Evolutionary conservation across 2,888 invertebrate genomes (phyloP), one percentile per base, ranked within the genome.

Genomic region (Cremastinae sp.): DNA sequence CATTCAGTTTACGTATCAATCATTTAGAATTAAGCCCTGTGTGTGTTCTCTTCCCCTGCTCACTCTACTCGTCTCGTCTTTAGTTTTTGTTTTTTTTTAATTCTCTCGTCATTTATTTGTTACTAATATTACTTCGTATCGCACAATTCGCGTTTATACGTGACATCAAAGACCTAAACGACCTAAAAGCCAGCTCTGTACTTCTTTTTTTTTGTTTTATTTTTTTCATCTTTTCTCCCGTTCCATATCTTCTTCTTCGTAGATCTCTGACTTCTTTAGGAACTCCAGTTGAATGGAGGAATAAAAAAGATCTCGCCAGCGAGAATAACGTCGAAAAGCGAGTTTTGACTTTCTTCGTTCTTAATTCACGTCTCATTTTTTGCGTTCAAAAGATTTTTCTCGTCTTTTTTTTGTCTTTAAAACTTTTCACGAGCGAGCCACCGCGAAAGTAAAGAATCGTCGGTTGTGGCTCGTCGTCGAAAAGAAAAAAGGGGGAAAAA

Each of bases 231-330:
- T n/a, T n/a, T n/a, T n/a, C n/a, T n/a, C n/a, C n/a, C n/a, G n/a
- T n/a, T n/a, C n/a, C n/a, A n/a, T n/a, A n/a, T 22, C 12, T 59
- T 59, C 0, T 45, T 59, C 28, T 28, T 28, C 28, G 5, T 28
- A 28, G 28, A 28, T 2, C 2, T 28, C 28, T 36, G 10, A 14
- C 28, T 58, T 12, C 20, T 45, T 10, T 43, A 47, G 41, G 58
- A 72, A 65, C 53, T 72, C 59, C 20, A 45, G 38, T 7, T 18
- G 8, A 65, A 65, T 43, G 36, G n/a, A 58, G 51, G 64, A 51
- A 64, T 64, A 34, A 64, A 82, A 80, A 28, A 28, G 28, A 83
- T 86, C 86, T 86, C 85, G 86, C 86, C 85, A 62, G 85, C 85
- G 86, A 86, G 86, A 84, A 84, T 79, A 47, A 80, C 79, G 28